Evolutionary conservation across 1,140 invertebrate genomes (phyloP).

Genomic region (Conus betulinus): DNA sequence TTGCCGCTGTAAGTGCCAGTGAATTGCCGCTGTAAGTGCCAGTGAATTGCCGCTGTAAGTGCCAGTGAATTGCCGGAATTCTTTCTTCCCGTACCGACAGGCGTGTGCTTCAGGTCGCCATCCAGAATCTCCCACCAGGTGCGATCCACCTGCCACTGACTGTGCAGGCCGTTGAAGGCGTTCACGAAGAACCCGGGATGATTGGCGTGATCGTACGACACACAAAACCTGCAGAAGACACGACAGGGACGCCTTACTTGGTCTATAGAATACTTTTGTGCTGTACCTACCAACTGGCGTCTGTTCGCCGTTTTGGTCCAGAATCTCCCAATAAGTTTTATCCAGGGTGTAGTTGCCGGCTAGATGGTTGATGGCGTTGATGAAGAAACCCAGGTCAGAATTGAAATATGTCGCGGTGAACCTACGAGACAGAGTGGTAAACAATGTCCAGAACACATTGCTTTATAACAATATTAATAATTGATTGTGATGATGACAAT

Average conservation of each 20-base stretch:
- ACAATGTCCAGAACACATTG: no score
- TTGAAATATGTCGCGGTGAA: not conserved
- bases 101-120: constrained; percentile 1
- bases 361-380: constrained; percentile 4
- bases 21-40: no score
- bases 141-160: not conserved
- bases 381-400: not conserved
- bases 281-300: not conserved
- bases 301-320: not conserved
- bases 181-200: constrained; percentile 21
- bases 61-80: no score
- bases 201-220: not conserved
- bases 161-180: constrained; percentile 11
- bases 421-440: not conserved
- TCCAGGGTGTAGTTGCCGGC: not conserved
- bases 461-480: no score
- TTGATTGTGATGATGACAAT: no score
- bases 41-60: no score
- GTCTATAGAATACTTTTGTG: not conserved
- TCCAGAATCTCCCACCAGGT: constrained; percentile 22
- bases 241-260: not conserved
- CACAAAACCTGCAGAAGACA: constrained; percentile 8
- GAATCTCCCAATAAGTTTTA: constrained; percentile 19
- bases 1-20: no score
- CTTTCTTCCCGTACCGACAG: not conserved